Evolutionary conservation across 2,888 invertebrate genomes (phyloP), one percentile per base, ranked within the genome.

Genomic region (Xanthorhoe spadicearia): DNA sequence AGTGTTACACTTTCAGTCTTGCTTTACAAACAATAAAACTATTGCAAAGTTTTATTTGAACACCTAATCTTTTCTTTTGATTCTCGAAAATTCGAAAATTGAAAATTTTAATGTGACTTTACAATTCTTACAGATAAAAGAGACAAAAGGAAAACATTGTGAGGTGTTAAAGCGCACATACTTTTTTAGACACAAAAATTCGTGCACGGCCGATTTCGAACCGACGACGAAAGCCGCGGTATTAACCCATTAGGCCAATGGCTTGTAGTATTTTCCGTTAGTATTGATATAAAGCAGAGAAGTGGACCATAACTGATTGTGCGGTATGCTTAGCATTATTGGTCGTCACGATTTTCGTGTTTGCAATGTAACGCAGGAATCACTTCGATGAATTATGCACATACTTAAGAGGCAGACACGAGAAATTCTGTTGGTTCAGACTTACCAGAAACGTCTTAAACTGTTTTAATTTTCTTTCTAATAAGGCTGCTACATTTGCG

Each of bases 341-440:
- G 79, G 69, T 66, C 67, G 85, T 88, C 89, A 89, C 89, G 89
- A 88, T 67, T 81, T 82, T 84, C 86, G 83, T 87, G 86, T 80
- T 73, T 67, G 74, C 74, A 77, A 77, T 77, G 80, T 79, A 73
- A 75, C 76, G 61, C 53, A 70, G 78, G 81, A 77, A 80, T 82
- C 76, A 63, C 69, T 67, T 63, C 61, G 46, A 60, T 54, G 64
- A 57, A 69, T 61, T 69, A 61, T 75, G 77, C 68, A 63, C 66
- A 69, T 71, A 53, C 61, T 63, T 64, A 23, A 15, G 64, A 2
- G 32, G 9, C 56, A 17, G 58, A 59, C 61, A 66, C 59, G 51
- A 63, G 63, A 56, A 49, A 60, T 46, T 55, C 57, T 48, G 46
- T 59, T 38, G 48, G 38, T 57, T 49, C n/a, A 62, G 15, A 60